Evolutionary conservation across 2,888 invertebrate species (phyloP).

Genomic region (Melanargia galathea): DNA sequence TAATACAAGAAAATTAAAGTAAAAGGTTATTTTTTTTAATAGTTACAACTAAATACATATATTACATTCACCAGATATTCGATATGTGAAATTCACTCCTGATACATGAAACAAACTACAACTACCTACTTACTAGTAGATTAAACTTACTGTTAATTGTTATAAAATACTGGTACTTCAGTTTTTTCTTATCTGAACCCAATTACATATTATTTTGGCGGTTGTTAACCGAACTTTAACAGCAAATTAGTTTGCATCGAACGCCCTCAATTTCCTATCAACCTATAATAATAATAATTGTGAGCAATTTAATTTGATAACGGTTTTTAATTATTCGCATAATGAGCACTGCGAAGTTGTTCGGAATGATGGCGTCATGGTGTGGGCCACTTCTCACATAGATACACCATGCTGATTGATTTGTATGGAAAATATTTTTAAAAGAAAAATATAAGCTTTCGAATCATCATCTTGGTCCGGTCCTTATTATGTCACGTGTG

Average conservation of each 20-base stretch:
- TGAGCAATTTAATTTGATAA: conserved; percentile 18
- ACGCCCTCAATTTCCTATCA: conserved; percentile 16
- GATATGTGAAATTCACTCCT: no score
- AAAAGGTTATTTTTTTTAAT: no score
- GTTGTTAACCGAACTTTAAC: not conserved
- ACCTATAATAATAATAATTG: not conserved
- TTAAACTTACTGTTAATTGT: not conserved
- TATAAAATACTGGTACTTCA: not conserved
- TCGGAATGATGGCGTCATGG: conserved; percentile 30
- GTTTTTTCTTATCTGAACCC: not conserved
- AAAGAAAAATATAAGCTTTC: no score
- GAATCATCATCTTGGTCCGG: no score
- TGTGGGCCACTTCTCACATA: conserved; percentile 5
- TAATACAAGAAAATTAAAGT: no score
- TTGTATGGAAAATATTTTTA: not conserved
- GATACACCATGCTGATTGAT: not conserved
- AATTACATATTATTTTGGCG: not conserved
- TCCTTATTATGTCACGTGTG: no score
- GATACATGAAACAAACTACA: no score
- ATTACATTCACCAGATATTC: no score
- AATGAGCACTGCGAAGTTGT: conserved; percentile 37
- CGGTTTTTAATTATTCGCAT: conserved; percentile 36
- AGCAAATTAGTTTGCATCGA: conserved; percentile 10
- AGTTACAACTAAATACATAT: no score
- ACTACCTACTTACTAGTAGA: no score